Evolutionary conservation across 2,888 invertebrate genomes (phyloP).

Genomic region (Xanthia togata): DNA sequence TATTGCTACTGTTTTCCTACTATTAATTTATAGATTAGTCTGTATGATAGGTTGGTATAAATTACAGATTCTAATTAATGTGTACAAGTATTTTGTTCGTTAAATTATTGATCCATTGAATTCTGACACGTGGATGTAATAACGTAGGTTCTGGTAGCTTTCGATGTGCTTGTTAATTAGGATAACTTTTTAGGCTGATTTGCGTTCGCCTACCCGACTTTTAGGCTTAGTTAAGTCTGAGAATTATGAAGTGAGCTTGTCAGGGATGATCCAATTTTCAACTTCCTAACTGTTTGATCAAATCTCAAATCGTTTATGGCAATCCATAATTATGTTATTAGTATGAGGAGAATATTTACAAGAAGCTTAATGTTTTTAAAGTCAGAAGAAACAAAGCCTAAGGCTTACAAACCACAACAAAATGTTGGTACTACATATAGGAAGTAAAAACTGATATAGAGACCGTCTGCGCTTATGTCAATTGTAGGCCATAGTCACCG

Average conservation of each 20-base stretch:
- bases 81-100: not conserved
- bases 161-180: not conserved
- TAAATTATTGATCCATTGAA: constrained; percentile 10
- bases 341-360: not conserved
- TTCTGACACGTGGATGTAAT: not conserved
- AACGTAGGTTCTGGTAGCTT: not conserved
- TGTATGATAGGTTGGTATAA: constrained; percentile 6
- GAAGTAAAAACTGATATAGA: not conserved
- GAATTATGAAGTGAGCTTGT: not conserved
- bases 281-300: too few species aligned
- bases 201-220: not conserved
- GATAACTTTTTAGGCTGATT: not conserved
- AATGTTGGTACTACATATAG: not conserved
- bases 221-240: constrained; percentile 1
- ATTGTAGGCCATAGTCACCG: not conserved
- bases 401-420: not conserved
- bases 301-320: too few species aligned
- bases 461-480: not conserved
- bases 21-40: constrained; percentile 29
- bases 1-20: constrained; percentile 33
- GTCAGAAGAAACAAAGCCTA: not conserved
- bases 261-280: not conserved
- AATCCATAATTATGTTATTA: too few species aligned
- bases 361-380: not conserved
- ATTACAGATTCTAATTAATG: constrained; percentile 42